Percentiles rank a stretch among this genome's conserved stretches.
Evolutionary conservation across 2,797 vertebrate species (phyloP).

Genomic region (Protosalanx chinensis): DNA sequence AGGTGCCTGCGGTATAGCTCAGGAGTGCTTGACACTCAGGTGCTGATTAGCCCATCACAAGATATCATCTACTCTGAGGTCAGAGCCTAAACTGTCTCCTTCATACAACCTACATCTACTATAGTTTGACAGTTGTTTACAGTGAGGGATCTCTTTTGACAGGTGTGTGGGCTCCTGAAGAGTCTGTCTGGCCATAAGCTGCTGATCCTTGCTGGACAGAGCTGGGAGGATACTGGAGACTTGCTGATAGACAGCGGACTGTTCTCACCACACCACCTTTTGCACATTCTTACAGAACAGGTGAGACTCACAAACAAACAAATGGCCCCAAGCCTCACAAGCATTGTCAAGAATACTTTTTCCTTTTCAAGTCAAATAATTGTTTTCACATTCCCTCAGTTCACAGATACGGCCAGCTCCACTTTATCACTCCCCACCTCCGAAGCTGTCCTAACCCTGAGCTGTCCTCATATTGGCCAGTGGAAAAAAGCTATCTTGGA

Average conservation of each 20-base stretch:
- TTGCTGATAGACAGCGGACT: slow-evolving; percentile 83
- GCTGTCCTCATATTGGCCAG: slow-evolving; percentile 74
- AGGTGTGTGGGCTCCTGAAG: slow-evolving; percentile 84
- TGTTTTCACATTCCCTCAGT: not conserved
- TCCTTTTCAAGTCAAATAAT: not conserved
- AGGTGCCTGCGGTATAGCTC: slow-evolving; percentile 82
- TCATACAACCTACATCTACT: not conserved
- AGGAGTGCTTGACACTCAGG: slow-evolving; percentile 83
- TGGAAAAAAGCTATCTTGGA: slow-evolving; percentile 70
- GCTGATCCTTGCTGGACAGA: slow-evolving; percentile 85
- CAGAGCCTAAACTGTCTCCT: slow-evolving; percentile 37
- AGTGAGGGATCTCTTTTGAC: slow-evolving; percentile 10
- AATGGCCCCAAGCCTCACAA: too few relatives aligned
- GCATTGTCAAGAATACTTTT: not conserved
- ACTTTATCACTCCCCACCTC: not conserved
- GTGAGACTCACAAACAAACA: not conserved
- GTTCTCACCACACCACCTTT: slow-evolving; percentile 73
- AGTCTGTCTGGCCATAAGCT: slow-evolving; percentile 81
- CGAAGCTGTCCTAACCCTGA: slow-evolving; percentile 61
- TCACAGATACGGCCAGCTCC: not conserved
- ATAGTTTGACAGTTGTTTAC: not conserved
- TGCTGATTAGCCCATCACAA: slow-evolving; percentile 86
- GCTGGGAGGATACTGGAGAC: slow-evolving; percentile 82
- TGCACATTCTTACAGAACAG: not conserved
- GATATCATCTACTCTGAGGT: slow-evolving; percentile 86